Percentiles rank a stretch among this genome's conserved stretches.
phyloP scores from a whole-genome alignment of 2,797 vertebrate genomes.

The Chloroceryle inda region DNA sequence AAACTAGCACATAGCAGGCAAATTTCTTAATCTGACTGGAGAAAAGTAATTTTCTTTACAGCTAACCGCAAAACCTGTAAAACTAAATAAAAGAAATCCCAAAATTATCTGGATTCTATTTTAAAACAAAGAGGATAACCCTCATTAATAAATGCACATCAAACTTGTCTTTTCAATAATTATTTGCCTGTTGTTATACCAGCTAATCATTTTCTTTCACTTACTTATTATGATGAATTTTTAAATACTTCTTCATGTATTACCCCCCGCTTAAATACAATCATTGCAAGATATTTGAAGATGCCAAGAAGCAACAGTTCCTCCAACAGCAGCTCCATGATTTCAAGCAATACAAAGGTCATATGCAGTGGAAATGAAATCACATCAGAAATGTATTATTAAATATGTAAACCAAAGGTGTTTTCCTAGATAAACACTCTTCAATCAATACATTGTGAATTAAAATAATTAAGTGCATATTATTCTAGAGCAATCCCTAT shows the following conservation, averaged over 20 bases:
- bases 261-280: neutral
- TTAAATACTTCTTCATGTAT: neutral
- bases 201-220: neutral
- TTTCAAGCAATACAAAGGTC: neutral
- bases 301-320: neutral
- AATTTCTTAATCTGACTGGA: neutral
- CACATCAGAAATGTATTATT: neutral
- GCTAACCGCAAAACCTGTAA: neutral
- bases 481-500: neutral
- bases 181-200: neutral
- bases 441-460: neutral
- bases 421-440: neutral
- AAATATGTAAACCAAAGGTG: neutral
- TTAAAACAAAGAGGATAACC: neutral
- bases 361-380: neutral
- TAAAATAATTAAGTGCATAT: neutral
- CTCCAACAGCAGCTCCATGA: neutral
- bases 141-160: neutral
- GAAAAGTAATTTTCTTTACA: neutral
- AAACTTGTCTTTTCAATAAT: neutral
- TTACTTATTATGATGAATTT: neutral
- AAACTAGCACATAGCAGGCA: neutral
- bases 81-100: neutral
- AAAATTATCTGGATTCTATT: neutral
- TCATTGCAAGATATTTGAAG: neutral